A percentile compares a stretch with the other conserved stretches of the same genome.
Evolutionary conservation across 2,888 invertebrate species (phyloP).

Genomic region (Platycheirus rosarum): DNA sequence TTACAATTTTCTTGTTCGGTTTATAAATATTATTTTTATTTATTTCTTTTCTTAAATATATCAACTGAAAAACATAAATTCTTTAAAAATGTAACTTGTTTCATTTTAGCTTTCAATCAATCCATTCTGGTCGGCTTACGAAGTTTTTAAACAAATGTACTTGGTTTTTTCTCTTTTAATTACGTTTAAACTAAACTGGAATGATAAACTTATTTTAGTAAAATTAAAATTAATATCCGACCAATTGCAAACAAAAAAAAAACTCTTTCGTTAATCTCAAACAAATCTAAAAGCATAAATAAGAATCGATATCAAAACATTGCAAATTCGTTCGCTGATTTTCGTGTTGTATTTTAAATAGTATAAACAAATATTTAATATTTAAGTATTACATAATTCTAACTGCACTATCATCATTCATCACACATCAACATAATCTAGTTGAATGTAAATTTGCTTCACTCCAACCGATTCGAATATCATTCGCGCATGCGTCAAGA

Average conservation of each 20-base stretch:
- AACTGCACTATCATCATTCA: conserved; percentile 77
- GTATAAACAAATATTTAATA: conserved; percentile 59
- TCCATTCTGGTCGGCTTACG: background rate
- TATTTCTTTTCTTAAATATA: too few species aligned
- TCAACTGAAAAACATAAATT: too few species aligned
- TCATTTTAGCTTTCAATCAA: too few species aligned
- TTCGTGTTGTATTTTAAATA: conserved; percentile 59
- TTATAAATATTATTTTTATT: too few species aligned
- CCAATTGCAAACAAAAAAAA: too few species aligned
- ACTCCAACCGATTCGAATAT: conserved; percentile 97
- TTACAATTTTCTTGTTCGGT: too few species aligned
- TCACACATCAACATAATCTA: conserved; percentile 89
- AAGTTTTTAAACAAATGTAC: conserved; percentile 12
- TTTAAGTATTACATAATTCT: conserved; percentile 44
- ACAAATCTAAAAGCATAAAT: conserved; percentile 16
- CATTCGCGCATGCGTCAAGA: conserved; percentile 95
- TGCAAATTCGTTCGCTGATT: conserved; percentile 51
- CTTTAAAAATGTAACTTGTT: too few species aligned
- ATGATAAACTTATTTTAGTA: conserved; percentile 54
- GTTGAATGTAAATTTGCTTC: conserved; percentile 94
- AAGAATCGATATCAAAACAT: conserved; percentile 37
- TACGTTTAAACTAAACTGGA: conserved; percentile 57
- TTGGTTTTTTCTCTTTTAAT: too few species aligned
- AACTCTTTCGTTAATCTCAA: background rate
- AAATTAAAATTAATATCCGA: conserved; percentile 1